Conservation (phyloP, 2,888 invertebrate genomes). For the Drosophila fungiperda region DNA sequence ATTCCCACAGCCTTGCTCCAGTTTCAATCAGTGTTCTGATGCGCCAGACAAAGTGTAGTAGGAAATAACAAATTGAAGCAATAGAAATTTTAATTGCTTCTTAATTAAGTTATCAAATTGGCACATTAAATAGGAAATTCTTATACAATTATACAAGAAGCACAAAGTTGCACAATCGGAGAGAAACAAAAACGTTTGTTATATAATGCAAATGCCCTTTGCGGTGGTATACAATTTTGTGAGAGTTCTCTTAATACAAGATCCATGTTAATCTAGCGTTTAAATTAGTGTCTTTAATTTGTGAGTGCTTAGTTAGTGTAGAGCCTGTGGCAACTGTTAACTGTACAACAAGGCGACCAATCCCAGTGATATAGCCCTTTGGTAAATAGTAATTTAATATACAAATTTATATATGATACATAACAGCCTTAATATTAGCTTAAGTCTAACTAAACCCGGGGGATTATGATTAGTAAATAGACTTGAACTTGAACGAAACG, state of each 20-base stretch:
- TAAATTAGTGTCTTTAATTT: conserved; percentile 6
- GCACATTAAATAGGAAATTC: background rate
- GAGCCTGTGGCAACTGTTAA: conserved; percentile 14
- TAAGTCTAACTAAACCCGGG: conserved; percentile 35
- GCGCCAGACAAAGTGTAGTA: background rate
- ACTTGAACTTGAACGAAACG: conserved; percentile 38
- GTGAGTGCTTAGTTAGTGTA: conserved; percentile 30
- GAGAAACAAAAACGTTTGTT: background rate
- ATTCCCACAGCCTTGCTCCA: conserved; percentile 55
- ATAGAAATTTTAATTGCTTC: conserved; percentile 3
- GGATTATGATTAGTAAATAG: conserved; percentile 49
- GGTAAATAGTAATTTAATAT: conserved; percentile 5
- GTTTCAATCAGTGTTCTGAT: conserved; percentile 32
- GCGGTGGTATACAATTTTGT: background rate
- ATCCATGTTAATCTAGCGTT: background rate
- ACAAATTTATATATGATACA: conserved; percentile 1
- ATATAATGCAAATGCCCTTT: background rate
- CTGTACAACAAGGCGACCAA: conserved; percentile 32
- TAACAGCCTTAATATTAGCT: conserved; percentile 24
- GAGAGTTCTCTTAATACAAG: conserved; percentile 6
- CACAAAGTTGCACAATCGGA: background rate
- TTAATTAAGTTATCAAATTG: conserved; percentile 7
- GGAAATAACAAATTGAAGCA: conserved; percentile 2
- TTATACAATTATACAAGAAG: no score
- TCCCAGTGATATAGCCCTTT: conserved; percentile 21